Conservation (phyloP, 2,888 invertebrate species). For the Apomyelois bistriatella region DNA sequence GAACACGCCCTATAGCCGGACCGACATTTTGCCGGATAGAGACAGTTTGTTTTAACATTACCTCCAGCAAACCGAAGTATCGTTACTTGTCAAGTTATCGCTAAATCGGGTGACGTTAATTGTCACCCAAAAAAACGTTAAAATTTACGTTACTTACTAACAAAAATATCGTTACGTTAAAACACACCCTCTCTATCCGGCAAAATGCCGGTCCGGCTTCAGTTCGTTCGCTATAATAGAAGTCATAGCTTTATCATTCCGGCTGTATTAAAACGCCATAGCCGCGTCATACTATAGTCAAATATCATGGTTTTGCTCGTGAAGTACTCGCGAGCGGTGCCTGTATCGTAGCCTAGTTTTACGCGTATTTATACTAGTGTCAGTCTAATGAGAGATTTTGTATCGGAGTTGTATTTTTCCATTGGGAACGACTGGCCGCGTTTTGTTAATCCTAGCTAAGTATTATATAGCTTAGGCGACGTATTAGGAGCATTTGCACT, state of each 20-base stretch:
- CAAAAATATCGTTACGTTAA: no score
- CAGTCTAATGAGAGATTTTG: constrained; percentile 64
- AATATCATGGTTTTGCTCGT: constrained; percentile 1
- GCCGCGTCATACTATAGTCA: constrained; percentile 1
- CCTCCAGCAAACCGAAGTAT: no score
- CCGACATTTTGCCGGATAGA: no score
- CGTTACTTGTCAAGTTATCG: no score
- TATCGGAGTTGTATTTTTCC: constrained; percentile 60
- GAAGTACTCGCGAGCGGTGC: neutral
- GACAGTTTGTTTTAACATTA: no score
- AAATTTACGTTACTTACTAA: no score
- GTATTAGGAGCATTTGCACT: constrained; percentile 1
- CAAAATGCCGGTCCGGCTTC: no score
- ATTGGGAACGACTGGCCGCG: constrained; percentile 26
- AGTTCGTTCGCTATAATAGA: neutral
- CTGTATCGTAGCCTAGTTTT: constrained; percentile 7
- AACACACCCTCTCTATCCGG: no score
- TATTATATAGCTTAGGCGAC: constrained; percentile 1
- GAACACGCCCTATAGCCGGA: no score
- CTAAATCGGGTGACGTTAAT: no score
- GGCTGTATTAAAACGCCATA: neutral
- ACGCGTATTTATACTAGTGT: constrained; percentile 15
- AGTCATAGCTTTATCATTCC: neutral
- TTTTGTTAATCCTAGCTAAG: constrained; percentile 12
- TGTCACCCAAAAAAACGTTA: no score